Evolutionary conservation across 2,797 vertebrate genomes (phyloP), one percentile per base, ranked within the genome.

Genomic region (Sylvilagus floridanus): DNA sequence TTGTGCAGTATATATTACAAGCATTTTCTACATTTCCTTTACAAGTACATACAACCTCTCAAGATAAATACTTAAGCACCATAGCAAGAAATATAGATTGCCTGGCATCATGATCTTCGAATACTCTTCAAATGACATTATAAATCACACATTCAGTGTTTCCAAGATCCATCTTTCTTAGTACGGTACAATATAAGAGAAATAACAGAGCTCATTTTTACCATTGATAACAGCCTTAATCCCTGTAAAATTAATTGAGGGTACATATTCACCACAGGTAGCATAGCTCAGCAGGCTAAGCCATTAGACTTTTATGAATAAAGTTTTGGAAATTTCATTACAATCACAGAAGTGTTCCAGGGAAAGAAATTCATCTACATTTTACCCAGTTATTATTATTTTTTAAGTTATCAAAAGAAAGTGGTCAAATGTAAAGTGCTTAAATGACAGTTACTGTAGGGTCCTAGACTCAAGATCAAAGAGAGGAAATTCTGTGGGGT

Each of bases 301-400:
- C 13, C n/a, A 30, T 62, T 28, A 88, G 54, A 78, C 35, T 84
- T 83, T 82, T 50, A 19, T 62, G 76, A 21, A 13, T 50, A 24
- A 91, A 75, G 17, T 86, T 93, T 96, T 78, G 77, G 62, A 84
- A 94, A 57, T 6, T 30, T 78, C 42, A 81, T 76, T 79, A 73
- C 13, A 90, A 83, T 62, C 88, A 79, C 1, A 79, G 4, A 63
- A 77, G 12, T 28, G 9, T 26, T 52, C 22, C 5, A 73, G 60
- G 21, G 17, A 66, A 35, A 87, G 7, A 54, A 66, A 2, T 4
- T 83, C 30, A 62, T 77, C 24, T 81, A 89, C 4, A 66, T 78
- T 72, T 91, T 82, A 1, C 7, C 42, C 11, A 35, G 7, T 76
- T 65, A 32, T 78, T 71, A 54, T 60, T 57, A 42, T 87, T 82